phyloP scores from a whole-genome alignment of 2,888 invertebrate species.

The Mellilla xanthometata region DNA sequence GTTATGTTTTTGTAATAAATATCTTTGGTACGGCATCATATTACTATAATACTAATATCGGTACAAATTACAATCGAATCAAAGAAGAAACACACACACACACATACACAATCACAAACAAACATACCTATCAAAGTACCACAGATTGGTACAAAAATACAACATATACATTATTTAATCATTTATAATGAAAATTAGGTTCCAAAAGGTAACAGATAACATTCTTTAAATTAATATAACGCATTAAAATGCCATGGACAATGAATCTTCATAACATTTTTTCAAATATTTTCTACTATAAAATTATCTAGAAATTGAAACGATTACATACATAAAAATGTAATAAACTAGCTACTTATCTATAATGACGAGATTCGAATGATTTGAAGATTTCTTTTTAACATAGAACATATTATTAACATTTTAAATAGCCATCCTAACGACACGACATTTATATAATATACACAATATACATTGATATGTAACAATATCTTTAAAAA shows the following conservation, averaged over 20 bases:
- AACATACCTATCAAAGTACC: no score
- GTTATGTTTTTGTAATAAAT: no score
- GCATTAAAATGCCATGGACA: conserved; percentile 61
- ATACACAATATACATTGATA: conserved; percentile 63
- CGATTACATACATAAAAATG: conserved; percentile 28
- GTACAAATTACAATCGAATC: conserved; percentile 50
- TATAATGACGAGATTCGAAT: conserved; percentile 42
- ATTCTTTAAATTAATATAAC: conserved; percentile 49
- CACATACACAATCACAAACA: conserved; percentile 41
- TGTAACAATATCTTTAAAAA: conserved; percentile 71
- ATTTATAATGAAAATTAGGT: conserved; percentile 51
- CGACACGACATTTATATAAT: conserved; percentile 66
- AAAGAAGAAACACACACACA: conserved; percentile 35
- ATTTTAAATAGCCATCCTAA: conserved; percentile 59
- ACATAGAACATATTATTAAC: conserved; percentile 34
- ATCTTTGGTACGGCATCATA: conserved; percentile 23
- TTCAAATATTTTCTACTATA: conserved; percentile 35
- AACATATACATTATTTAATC: no score
- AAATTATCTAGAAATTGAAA: conserved; percentile 6
- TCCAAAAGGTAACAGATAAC: conserved; percentile 18
- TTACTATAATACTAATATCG: conserved; percentile 46
- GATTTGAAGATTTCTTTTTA: conserved; percentile 32
- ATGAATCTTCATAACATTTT: conserved; percentile 62
- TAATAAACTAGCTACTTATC: conserved; percentile 23
- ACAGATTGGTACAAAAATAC: no score